Base-by-base conservation (phyloP, 1,140 invertebrate species). In the Brachionus asplanchnoidis region DNA sequence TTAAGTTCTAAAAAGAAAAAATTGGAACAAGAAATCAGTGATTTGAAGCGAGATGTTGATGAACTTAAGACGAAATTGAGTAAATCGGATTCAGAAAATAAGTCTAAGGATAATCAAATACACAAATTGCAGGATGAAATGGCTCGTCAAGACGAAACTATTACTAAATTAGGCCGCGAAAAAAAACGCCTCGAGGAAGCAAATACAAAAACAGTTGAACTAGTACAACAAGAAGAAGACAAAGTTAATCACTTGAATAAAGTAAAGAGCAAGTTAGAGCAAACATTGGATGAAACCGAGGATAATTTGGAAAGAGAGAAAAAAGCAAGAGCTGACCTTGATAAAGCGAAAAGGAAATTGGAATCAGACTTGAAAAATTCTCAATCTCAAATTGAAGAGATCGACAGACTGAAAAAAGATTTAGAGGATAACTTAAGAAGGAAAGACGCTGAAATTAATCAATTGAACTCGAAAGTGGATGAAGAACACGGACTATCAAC, bases 171-270 rank as follows among this genome's bases (percentile, higher is more conserved):
- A 88, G 97, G 97, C 92, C 98, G 99, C 91, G 97, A 99, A 89
- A 99, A 98, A 94, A 99, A 99, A 91, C 93, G 95, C 87, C 93
- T 96, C 88, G 96, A 97, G 82, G 97, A 99, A 90, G 92, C 93
- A 87, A 95, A 93, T 90, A 96, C 97, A 90, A 99, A 98, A 92
- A 95, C 96, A 83, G 92, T 94, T 87, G 97, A 98, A 90, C 96
- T 98, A 90, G 93, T 99, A 12, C 95, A 97, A 91, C 95, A 95
- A 85, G 95, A 97, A 87, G 97, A 99, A 91, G 97, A 99, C 91
- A 99, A 99, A 91, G 95, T 97, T 88, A 99, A 99, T 92, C 97
- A 99, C 91, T 93, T 99, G 88, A 99, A 96, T 92, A 99, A 99
- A 91, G 95, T 99, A 85, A 99, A 99, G 92, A 93, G 94, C 87